Base-by-base conservation (phyloP, 2,797 vertebrate genomes). In the Pterois miles region DNA sequence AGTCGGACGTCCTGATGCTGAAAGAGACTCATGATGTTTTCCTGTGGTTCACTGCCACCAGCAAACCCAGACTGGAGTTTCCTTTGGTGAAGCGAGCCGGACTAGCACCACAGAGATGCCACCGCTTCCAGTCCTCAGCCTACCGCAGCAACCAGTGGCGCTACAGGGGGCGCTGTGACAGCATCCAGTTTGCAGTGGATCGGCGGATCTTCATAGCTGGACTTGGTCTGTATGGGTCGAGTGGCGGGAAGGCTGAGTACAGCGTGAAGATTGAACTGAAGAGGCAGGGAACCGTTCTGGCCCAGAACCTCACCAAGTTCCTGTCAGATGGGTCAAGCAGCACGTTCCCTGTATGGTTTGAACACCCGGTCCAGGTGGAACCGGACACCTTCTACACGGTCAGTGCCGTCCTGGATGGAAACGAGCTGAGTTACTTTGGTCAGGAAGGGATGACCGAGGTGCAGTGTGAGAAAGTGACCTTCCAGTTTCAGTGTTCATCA, bases 401-500 rank as follows among this genome's bases (percentile, higher is more conserved):
- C 74, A 99, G 97, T 8, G 96, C 95, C 0, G 92, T 99, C 59
- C 93, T 99, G 7, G 97, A 99, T 0, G 98, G 98, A 20, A 97
- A 95, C 0, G 96, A 99, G 90, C 96, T 99, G 63, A 99, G 98
- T 89, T 98, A 99, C 93, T 99, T 99, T 12, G 98, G 98, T 33
- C 98, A 99, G 89, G 98, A 99, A 85, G 98, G 98, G 36, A 96
- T 99, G 97, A 98, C 97, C 0, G 98, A 99, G 88, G 97, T 98
- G 65, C 97, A 97, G 91, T 97, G 96, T 1, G 98, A 96, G 23
- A 97, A 96, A 90, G 97, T 98, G 85, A 97, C 97, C 0, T 98
- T 99, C 91, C 98, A 98, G 92, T 98, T 99, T 89, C 98, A 99
- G 93, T 98, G 98, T 78, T 99, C 98, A 18, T 97, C 98, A 0